These are phyloP conservation scores for Melanostoma mellinum DNA, from an alignment of 2,888 invertebrate genomes.

Conservation along the genomic window DNA sequence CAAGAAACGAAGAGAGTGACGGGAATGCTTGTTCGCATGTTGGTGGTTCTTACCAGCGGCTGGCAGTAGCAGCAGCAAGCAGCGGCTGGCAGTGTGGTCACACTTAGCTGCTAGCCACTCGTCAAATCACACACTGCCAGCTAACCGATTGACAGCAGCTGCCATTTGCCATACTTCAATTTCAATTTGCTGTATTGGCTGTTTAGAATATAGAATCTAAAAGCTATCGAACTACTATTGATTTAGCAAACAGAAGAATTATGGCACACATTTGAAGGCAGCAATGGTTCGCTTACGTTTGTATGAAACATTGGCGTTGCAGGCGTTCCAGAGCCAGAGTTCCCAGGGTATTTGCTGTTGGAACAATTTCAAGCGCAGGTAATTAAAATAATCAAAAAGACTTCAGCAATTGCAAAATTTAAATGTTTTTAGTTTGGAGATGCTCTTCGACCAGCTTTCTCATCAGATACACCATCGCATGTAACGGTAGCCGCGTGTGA, in stretches of 20 bases:
- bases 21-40: too few species aligned
- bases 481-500: conserved; percentile 98
- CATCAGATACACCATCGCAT: conserved; percentile 96
- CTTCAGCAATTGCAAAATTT: not conserved
- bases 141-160: too few species aligned
- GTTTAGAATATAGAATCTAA: too few species aligned
- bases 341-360: conserved; percentile 95
- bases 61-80: too few species aligned
- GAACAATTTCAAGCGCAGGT: conserved; percentile 99
- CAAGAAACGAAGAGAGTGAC: too few species aligned
- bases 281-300: conserved; percentile 96
- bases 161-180: too few species aligned
- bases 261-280: conserved; percentile 95
- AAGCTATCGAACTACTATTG: too few species aligned
- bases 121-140: too few species aligned
- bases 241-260: conserved; percentile 84
- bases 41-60: too few species aligned
- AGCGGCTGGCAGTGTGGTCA: too few species aligned
- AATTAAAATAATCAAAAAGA: conserved; percentile 50
- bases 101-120: too few species aligned
- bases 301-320: conserved; percentile 94
- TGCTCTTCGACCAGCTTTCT: conserved; percentile 96
- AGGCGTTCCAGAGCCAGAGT: conserved; percentile 96
- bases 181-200: too few species aligned
- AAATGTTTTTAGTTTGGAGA: conserved; percentile 87